phyloP scores from a whole-genome alignment of 2,888 invertebrate genomes.

The Entomobrya multifasciata region DNA sequence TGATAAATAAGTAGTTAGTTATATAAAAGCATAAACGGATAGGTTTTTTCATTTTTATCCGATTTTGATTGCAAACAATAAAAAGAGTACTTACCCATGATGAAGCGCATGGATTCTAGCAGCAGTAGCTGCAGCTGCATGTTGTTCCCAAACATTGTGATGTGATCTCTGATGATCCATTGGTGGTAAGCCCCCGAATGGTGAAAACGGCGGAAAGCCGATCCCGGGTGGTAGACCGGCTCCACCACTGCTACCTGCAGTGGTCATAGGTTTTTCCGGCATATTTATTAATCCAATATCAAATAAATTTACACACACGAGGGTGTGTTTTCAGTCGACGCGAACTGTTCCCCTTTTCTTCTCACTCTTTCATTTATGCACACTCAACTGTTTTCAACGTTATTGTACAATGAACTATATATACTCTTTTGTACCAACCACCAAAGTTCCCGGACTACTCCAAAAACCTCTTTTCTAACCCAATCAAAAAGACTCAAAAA shows the following conservation, averaged over 20 bases:
- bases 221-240: constrained; percentile 78
- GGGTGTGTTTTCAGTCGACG: neutral
- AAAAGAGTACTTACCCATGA: constrained; percentile 78
- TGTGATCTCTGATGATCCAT: constrained; percentile 75
- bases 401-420: too few species aligned
- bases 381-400: neutral
- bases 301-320: constrained; percentile 41
- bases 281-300: constrained; percentile 70
- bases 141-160: constrained; percentile 76
- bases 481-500: constrained; percentile 56
- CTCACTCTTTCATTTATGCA: constrained; percentile 54
- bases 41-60: too few species aligned
- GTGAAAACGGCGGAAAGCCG: constrained; percentile 78
- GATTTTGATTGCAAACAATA: too few species aligned
- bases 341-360: constrained; percentile 24
- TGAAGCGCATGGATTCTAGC: constrained; percentile 78
- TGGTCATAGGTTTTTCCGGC: constrained; percentile 79
- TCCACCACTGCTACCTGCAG: constrained; percentile 76
- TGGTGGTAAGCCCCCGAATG: constrained; percentile 76
- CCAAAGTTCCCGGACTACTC: constrained; percentile 14
- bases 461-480: neutral
- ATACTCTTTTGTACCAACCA: constrained; percentile 1
- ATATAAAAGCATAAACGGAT: too few species aligned
- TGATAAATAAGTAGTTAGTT: constrained; percentile 13
- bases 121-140: constrained; percentile 76